phyloP scores from a whole-genome alignment of 2,888 invertebrate genomes.

The Phengaris alcon region DNA sequence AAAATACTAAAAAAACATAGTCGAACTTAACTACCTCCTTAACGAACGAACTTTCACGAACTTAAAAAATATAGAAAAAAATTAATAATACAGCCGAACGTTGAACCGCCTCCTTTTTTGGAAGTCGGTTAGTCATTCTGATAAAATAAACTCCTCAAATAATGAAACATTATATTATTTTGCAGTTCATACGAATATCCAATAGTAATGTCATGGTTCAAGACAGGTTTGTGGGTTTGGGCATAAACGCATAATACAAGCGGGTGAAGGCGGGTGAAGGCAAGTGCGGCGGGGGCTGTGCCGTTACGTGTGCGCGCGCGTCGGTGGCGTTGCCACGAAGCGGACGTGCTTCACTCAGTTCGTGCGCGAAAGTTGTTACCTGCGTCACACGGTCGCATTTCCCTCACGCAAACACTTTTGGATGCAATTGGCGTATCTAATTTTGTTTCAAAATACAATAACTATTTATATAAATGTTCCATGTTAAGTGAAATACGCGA shows the following conservation, averaged over 20 bases:
- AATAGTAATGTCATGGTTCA: constrained; percentile 41
- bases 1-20: too few relatives aligned
- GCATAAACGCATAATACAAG: constrained; percentile 37
- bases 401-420: constrained; percentile 61
- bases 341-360: constrained; percentile 79
- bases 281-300: constrained; percentile 55
- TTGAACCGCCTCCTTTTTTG: too few relatives aligned
- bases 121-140: too few relatives aligned
- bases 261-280: constrained; percentile 46
- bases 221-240: constrained; percentile 50
- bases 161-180: background rate
- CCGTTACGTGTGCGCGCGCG: constrained; percentile 71
- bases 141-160: too few relatives aligned
- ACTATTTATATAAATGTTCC: constrained; percentile 45
- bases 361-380: constrained; percentile 78
- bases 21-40: too few relatives aligned
- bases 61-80: too few relatives aligned
- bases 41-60: too few relatives aligned
- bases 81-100: too few relatives aligned
- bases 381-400: constrained; percentile 70
- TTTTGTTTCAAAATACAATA: constrained; percentile 48
- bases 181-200: background rate
- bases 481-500: constrained; percentile 42
- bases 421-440: constrained; percentile 53
- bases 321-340: constrained; percentile 63